A percentile compares a stretch with the other conserved stretches of the same genome.
Conservation (phyloP, 2,113 vertebrate genomes). For the Carassius gibelio region DNA sequence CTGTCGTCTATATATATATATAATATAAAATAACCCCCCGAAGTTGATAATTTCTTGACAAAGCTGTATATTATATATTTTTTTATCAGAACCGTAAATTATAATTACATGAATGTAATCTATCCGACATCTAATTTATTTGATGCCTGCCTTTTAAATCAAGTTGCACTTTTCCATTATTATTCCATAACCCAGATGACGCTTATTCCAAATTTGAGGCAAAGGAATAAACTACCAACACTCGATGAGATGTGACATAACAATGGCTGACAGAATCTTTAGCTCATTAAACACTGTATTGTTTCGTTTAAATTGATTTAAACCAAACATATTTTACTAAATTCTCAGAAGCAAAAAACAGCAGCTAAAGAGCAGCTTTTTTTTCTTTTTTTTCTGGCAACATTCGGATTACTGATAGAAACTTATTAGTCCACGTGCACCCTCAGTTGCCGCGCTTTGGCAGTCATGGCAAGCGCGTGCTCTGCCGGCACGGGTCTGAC, state of each 20-base stretch:
- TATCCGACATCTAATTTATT: neutral
- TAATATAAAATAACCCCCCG: neutral
- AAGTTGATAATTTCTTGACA: neutral
- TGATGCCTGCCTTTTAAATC: neutral
- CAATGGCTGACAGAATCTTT: neutral
- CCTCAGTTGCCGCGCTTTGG: conserved; percentile 59
- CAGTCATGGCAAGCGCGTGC: conserved; percentile 65
- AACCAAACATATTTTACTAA: neutral
- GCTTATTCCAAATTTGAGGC: neutral
- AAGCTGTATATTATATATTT: neutral
- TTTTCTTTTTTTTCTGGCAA: neutral
- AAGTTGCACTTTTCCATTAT: neutral
- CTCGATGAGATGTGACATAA: neutral
- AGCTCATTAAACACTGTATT: conserved; percentile 15
- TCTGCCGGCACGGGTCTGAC: conserved; percentile 63
- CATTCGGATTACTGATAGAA: neutral
- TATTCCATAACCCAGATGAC: neutral
- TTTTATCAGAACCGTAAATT: neutral
- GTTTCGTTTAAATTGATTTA: conserved; percentile 18
- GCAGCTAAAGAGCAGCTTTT: neutral
- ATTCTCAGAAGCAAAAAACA: neutral
- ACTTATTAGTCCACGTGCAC: neutral
- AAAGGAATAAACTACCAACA: neutral
- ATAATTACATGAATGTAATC: neutral
- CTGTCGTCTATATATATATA: neutral